These are phyloP conservation scores for Saimiri boliviensis DNA, from an alignment of 2,113 vertebrate genomes.

Conservation along the genomic window DNA sequence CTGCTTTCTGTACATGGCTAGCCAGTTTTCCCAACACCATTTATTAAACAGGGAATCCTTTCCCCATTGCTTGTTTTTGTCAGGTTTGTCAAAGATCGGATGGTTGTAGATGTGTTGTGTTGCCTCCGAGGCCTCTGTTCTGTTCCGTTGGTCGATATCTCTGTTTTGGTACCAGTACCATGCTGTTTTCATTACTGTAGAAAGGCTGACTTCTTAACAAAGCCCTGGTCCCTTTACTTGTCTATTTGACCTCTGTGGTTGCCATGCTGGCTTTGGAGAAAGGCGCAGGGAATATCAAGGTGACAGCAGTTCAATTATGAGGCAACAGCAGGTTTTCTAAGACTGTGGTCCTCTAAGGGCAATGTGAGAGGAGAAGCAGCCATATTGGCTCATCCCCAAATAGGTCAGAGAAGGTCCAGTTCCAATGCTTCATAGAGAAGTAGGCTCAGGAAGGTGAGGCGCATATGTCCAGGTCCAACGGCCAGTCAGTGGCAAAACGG, in stretches of 20 bases:
- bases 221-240: background rate
- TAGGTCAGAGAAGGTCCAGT: background rate
- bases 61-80: too few relatives aligned
- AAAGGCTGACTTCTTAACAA: background rate
- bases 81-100: too few relatives aligned
- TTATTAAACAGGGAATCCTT: too few relatives aligned
- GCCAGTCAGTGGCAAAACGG: background rate
- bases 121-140: too few relatives aligned
- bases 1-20: too few relatives aligned
- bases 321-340: background rate
- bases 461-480: background rate
- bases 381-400: background rate
- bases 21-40: too few relatives aligned
- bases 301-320: background rate
- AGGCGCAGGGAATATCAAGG: too few relatives aligned
- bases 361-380: background rate
- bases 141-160: too few relatives aligned
- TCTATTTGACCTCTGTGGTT: background rate
- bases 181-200: too few relatives aligned
- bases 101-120: too few relatives aligned
- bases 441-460: background rate
- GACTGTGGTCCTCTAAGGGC: too few relatives aligned
- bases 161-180: too few relatives aligned
- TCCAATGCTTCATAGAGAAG: background rate
- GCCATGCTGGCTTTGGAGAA: background rate